Evolutionary conservation across 2,888 invertebrate genomes (phyloP).

Genomic region (Leptopilina myrica): DNA sequence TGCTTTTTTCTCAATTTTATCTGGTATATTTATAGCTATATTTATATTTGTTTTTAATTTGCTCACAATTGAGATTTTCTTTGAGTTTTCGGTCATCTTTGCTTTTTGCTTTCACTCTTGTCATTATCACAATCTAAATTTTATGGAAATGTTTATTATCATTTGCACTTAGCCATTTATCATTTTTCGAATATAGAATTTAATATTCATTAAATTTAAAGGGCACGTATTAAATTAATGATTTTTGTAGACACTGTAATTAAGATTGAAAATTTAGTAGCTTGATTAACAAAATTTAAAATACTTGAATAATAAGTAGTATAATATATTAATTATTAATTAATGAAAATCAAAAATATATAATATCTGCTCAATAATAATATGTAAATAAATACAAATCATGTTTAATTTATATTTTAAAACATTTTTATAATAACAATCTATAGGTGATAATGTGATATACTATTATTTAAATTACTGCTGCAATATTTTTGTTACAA

Average conservation of each 20-base stretch:
- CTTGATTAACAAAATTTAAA: too few species aligned
- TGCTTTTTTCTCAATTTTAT: background rate
- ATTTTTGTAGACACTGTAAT: background rate
- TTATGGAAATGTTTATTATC: conserved; percentile 16
- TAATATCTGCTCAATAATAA: too few species aligned
- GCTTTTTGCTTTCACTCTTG: conserved; percentile 22
- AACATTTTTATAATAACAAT: too few species aligned
- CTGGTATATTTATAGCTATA: background rate
- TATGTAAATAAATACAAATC: too few species aligned
- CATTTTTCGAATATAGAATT: conserved; percentile 22
- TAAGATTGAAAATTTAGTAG: background rate
- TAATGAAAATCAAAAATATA: too few species aligned
- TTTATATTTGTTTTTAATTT: background rate
- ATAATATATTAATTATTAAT: too few species aligned
- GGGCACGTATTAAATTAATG: conserved; percentile 3
- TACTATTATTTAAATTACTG: too few species aligned
- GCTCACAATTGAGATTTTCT: conserved; percentile 1
- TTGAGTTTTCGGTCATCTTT: background rate
- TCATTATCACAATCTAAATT: conserved; percentile 30
- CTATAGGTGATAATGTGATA: too few species aligned
- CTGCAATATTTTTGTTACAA: too few species aligned
- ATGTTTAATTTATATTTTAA: too few species aligned
- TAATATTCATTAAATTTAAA: background rate
- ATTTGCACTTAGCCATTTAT: conserved; percentile 27
- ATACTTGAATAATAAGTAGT: too few species aligned